Percentiles rank a stretch among this genome's conserved stretches.
These are phyloP conservation scores for Polydrusus tereticollis DNA, from an alignment of 2,888 invertebrate species.

Conservation along the genomic window DNA sequence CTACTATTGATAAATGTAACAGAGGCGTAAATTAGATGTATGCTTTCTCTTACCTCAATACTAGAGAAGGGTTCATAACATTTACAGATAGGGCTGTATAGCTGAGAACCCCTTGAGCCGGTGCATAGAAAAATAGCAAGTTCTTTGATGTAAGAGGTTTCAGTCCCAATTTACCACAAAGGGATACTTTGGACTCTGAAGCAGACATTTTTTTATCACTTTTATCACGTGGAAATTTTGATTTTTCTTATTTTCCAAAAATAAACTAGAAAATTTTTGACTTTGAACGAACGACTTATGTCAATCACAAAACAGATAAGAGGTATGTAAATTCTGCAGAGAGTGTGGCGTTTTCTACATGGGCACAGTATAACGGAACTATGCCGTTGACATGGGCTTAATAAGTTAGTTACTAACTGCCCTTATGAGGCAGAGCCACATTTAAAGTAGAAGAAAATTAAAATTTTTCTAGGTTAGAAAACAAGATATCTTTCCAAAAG, in stretches of 20 bases:
- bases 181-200: conserved; percentile 56
- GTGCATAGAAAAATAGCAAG: conserved; percentile 81
- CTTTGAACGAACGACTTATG: neutral
- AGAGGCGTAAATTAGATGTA: too few relatives aligned
- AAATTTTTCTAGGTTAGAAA: neutral
- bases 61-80: conserved; percentile 86
- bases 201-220: conserved; percentile 50
- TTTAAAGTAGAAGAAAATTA: too few relatives aligned
- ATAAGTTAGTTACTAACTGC: too few relatives aligned
- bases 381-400: too few relatives aligned
- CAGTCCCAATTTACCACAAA: conserved; percentile 65
- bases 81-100: conserved; percentile 85
- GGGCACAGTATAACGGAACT: neutral
- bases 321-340: too few relatives aligned
- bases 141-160: conserved; percentile 81
- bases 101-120: conserved; percentile 80
- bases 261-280: conserved; percentile 4
- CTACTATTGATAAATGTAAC: neutral
- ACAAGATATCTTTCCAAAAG: too few relatives aligned
- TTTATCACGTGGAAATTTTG: conserved; percentile 44
- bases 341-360: neutral
- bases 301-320: too few relatives aligned
- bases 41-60: conserved; percentile 74
- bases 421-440: too few relatives aligned
- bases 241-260: conserved; percentile 40